Evolutionary conservation across 2,797 vertebrate species (phyloP).

Genomic region (Mus caroli): DNA sequence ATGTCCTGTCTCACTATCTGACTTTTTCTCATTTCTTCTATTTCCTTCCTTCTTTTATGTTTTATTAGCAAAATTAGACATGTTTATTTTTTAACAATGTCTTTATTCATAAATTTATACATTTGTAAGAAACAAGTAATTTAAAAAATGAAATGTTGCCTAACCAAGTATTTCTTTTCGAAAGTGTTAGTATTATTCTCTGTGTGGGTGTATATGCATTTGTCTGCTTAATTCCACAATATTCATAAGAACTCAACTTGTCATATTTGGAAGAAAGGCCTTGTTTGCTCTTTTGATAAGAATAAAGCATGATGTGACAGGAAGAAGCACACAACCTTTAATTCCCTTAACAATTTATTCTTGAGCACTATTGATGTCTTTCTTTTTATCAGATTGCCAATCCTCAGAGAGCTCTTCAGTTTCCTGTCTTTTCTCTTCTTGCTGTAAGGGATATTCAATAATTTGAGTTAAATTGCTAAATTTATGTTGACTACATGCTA

Average conservation of each 20-base stretch:
- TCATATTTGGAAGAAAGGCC: background rate
- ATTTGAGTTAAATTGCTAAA: background rate
- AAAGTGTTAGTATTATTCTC: background rate
- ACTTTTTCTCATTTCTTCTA: background rate
- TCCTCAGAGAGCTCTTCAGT: background rate
- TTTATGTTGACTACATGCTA: background rate
- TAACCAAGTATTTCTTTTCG: constrained; percentile 5
- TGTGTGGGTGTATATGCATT: background rate
- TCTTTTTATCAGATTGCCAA: background rate
- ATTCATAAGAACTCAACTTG: background rate
- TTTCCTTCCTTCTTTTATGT: background rate
- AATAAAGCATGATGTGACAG: background rate
- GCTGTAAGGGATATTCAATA: background rate
- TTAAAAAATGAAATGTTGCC: background rate
- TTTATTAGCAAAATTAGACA: background rate
- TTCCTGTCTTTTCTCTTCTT: background rate
- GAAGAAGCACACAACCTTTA: background rate
- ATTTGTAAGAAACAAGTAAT: background rate
- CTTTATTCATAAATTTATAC: constrained; percentile 25
- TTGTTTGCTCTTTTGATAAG: constrained; percentile 9
- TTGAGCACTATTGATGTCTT: constrained; percentile 4
- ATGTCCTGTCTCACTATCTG: background rate
- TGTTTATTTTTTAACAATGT: constrained; percentile 6
- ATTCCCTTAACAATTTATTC: constrained; percentile 34
- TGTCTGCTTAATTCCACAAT: background rate